Base-by-base conservation (phyloP, 2,888 invertebrate species). In the Dastarcus helophoroides region DNA sequence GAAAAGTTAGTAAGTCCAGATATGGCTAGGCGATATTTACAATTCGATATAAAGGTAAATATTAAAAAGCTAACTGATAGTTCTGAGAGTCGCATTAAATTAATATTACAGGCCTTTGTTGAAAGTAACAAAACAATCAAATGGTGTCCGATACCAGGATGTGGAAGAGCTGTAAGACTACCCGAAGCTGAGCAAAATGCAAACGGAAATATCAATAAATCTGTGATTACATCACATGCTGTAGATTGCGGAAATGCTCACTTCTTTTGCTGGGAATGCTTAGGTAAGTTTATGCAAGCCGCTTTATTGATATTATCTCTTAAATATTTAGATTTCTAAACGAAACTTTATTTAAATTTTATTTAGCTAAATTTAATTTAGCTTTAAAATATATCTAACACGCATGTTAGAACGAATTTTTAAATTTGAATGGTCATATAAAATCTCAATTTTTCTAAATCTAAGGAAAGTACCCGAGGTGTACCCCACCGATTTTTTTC, bases 191-290 rank as follows among this genome's bases (percentile, higher is more conserved):
- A 68, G 44, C 60, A 66, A 42, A 44, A 47, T 7, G 45, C 48
- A 38, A 38, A 46, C 33, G 40, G 46, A 25, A 40, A 36, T 14
- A 42, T 38, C 22, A 52, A 49, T 35, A 56, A 56, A 46, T 35
- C 47, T 14, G 44, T 51, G 19, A 57, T 37, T 48, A 67, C 69
- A 6, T 71, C 71, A 2, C 69, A 73, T 43, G 72, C 76, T 3
- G 77, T 78, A 10, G 76, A 76, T 53, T 78, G 77, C 53, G 76
- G 76, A n/a, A 71, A 69, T 48, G 73, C 73, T 6, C 78, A 78
- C 51, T 71, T 73, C 50, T 78, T 76, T 54, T 78, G 78, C 48
- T 78, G 76, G 76, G 74, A 63, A 52, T 64, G 64, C 37, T 49
- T 64, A 35, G 62, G 62, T 60, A 44, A 38, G n/a, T n/a, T n/a